phyloP scores from a whole-genome alignment of 35 echinoderm and acorn worm genomes.

The Stichopus chloronotus region DNA sequence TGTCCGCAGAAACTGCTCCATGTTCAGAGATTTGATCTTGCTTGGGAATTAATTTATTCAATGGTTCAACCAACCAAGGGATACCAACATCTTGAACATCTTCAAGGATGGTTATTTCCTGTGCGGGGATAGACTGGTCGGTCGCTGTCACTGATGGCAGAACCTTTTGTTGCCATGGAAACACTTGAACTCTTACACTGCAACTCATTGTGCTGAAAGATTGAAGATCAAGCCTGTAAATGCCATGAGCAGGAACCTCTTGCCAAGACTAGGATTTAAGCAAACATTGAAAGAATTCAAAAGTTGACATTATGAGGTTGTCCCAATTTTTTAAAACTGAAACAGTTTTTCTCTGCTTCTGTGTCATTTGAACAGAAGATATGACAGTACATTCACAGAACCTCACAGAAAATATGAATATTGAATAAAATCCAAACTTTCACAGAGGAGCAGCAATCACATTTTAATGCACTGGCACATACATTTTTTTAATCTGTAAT shows the following conservation, averaged over 20 bases:
- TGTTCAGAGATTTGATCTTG: not conserved
- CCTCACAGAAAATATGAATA: too few relatives aligned
- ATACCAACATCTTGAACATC: conserved; percentile 1
- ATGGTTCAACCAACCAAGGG: not conserved
- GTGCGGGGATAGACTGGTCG: not conserved
- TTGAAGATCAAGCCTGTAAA: conserved; percentile 58
- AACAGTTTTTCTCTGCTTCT: too few relatives aligned
- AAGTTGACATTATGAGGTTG: too few relatives aligned
- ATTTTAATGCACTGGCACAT: too few relatives aligned
- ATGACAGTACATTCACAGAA: too few relatives aligned
- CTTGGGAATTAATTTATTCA: conserved; percentile 25
- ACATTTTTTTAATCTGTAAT: too few relatives aligned
- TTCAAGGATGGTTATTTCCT: not conserved
- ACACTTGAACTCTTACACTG: conserved; percentile 13
- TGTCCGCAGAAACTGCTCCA: not conserved
- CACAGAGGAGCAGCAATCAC: too few relatives aligned
- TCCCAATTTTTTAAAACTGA: too few relatives aligned
- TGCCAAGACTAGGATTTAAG: not conserved
- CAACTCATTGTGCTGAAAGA: not conserved
- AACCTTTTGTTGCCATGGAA: conserved; percentile 77
- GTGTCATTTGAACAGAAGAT: too few relatives aligned
- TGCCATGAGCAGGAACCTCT: conserved; percentile 85
- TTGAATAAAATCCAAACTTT: too few relatives aligned
- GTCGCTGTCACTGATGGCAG: not conserved
- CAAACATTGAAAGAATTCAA: too few relatives aligned